Conservation (phyloP, 2,888 invertebrate species). For the Drosophila limbata region DNA sequence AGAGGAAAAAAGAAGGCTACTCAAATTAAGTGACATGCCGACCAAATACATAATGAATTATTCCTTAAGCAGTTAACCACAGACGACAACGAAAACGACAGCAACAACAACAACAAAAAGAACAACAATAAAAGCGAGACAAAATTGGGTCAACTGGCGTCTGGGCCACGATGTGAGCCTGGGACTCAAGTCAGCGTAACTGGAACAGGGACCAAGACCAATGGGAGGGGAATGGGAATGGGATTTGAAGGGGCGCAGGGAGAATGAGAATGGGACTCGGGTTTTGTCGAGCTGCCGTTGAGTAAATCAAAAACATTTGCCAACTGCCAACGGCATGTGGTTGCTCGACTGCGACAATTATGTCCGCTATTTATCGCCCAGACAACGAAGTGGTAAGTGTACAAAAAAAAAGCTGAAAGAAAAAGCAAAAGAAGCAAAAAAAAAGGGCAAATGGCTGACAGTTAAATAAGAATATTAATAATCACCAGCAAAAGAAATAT, state of each 20-base stretch:
- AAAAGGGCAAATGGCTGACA: slow-evolving; percentile 19
- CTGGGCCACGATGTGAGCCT: slow-evolving; percentile 17
- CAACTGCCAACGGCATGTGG: slow-evolving; percentile 62
- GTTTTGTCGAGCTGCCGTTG: slow-evolving; percentile 39
- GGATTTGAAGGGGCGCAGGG: neutral
- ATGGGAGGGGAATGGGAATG: neutral
- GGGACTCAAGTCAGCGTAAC: slow-evolving; percentile 3
- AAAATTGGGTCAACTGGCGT: slow-evolving; percentile 60
- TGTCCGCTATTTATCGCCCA: slow-evolving; percentile 66
- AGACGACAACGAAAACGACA: slow-evolving; percentile 32
- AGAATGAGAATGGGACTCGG: neutral
- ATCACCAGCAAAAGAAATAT: neutral
- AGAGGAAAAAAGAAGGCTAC: slow-evolving; percentile 47
- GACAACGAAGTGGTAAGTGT: slow-evolving; percentile 35
- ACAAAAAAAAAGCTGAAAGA: slow-evolving; percentile 1
- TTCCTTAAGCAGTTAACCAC: slow-evolving; percentile 78
- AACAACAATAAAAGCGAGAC: no score
- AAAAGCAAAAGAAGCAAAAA: neutral
- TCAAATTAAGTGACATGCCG: slow-evolving; percentile 76
- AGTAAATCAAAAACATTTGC: slow-evolving; percentile 70
- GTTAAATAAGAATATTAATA: slow-evolving; percentile 45
- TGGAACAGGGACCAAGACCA: neutral
- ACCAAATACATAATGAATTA: slow-evolving; percentile 78
- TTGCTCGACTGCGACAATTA: slow-evolving; percentile 55
- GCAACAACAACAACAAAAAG: neutral